Base-by-base conservation (phyloP, 2,888 invertebrate species). In the Panopea generosa region DNA sequence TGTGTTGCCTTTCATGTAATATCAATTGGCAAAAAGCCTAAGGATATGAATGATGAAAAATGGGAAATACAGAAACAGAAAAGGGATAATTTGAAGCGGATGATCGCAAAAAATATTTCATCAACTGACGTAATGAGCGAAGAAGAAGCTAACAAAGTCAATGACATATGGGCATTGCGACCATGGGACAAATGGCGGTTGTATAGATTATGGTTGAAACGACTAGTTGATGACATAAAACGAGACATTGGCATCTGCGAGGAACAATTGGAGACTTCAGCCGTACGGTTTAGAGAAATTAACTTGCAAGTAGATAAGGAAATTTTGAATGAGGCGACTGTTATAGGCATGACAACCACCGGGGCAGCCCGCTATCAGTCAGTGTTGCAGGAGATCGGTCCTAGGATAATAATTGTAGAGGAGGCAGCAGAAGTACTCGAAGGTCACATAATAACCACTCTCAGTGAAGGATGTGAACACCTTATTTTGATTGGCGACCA, bases 351-450 rank as follows among this genome's bases (percentile, higher is more conserved):
- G 90, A 92, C 92, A 24, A 92, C 91, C 27, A 91, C 91, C 0
- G 88, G 87, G 7, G 91, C 91, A 47, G 91, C 92, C 2, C 76
- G 84, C 59, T 90, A 90, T 57, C 82, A 82, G 14, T 49, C 78
- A 11, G 70, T 91, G 3, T 82, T 91, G 27, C 86, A 86, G 65
- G 81, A 85, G 27, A 86, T 94, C 24, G 80, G 88, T 7, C 93
- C 93, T 24, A 84, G 84, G 22, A 91, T 93, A 52, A 89, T 94
- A 2, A 91, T 94, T 18, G 96, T 97, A 0, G 97, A 98, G 92
- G 98, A 98, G 93, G 97, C 97, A 0, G 97, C 97, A 0, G 97
- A 97, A 93, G 96, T 97, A 0, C 92, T 97, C 40, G 98, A 98
- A 90, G 94, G 96, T 0, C 97, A 97, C 89, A 95, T 97, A n/a